Percentiles rank a stretch among this genome's conserved stretches.
phyloP scores from a whole-genome alignment of 2,888 invertebrate species.

The Chymomyza fuscimana region DNA sequence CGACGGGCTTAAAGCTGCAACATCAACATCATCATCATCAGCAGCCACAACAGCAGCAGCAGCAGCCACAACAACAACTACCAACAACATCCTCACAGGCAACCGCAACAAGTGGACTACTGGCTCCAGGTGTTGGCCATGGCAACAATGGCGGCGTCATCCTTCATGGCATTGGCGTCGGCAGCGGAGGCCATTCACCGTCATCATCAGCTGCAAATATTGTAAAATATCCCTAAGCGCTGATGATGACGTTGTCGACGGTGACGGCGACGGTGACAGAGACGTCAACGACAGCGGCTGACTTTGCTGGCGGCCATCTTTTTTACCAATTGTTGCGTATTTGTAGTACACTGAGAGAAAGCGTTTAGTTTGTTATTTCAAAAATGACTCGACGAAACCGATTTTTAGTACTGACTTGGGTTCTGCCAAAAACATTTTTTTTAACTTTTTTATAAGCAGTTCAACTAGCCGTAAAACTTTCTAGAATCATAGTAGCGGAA shows the following conservation, averaged over 20 bases:
- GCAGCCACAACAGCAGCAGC: constrained; percentile 33
- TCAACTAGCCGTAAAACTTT: too few species aligned
- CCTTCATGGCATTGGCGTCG: constrained; percentile 33
- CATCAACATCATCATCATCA: constrained; percentile 24
- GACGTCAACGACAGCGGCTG: constrained; percentile 14
- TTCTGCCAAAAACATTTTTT: too few species aligned
- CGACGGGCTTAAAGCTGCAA: neutral
- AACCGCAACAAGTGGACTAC: constrained; percentile 55
- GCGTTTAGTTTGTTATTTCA: neutral
- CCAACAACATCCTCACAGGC: constrained; percentile 31
- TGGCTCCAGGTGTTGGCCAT: constrained; percentile 47
- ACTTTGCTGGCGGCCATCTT: constrained; percentile 30
- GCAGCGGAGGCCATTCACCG: constrained; percentile 25
- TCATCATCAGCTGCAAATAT: constrained; percentile 49
- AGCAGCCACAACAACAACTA: constrained; percentile 34
- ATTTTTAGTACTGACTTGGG: too few species aligned
- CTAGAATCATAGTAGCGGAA: too few species aligned
- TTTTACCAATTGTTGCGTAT: constrained; percentile 11
- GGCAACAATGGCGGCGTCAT: constrained; percentile 25
- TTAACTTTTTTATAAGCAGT: too few species aligned
- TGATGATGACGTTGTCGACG: neutral
- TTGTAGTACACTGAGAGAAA: neutral
- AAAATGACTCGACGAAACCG: neutral
- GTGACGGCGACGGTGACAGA: constrained; percentile 19
- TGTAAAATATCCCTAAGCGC: constrained; percentile 72